A percentile compares a stretch with the other conserved stretches of the same genome.
These are phyloP conservation scores for Sinhomidia bicolor DNA, from an alignment of 2,888 invertebrate genomes.

Conservation along the genomic window DNA sequence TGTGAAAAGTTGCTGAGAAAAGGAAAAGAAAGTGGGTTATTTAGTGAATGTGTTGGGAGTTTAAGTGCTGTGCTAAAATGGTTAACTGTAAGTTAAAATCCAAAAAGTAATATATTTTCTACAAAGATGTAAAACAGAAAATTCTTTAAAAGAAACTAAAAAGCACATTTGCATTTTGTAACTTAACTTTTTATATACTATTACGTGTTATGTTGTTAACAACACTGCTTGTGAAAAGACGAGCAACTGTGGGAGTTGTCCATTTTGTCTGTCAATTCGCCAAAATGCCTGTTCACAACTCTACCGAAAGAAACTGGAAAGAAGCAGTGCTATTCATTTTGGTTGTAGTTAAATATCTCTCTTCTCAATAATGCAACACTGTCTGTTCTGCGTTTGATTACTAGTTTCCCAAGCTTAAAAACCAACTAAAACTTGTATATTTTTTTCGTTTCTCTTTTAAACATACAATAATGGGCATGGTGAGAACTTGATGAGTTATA, in stretches of 20 bases:
- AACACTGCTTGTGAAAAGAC: neutral
- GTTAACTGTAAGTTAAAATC: constrained; percentile 5
- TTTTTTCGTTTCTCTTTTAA: too few species aligned
- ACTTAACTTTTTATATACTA: neutral
- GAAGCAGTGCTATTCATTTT: neutral
- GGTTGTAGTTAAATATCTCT: neutral
- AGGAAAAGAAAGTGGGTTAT: constrained; percentile 47
- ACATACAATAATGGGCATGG: constrained; percentile 2
- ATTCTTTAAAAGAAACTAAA: too few species aligned
- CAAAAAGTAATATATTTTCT: neutral
- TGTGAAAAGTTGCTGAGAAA: neutral
- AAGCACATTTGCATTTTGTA: neutral
- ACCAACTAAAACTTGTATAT: constrained; percentile 42
- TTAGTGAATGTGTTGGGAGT: constrained; percentile 13
- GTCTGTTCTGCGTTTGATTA: constrained; percentile 41
- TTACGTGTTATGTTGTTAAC: neutral
- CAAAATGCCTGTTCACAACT: neutral
- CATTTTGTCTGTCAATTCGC: constrained; percentile 50
- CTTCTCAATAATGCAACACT: neutral
- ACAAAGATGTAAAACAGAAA: too few species aligned
- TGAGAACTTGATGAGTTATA: neutral
- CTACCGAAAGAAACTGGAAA: neutral
- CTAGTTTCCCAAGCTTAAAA: constrained; percentile 52
- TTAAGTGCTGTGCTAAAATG: neutral
- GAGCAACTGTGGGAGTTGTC: neutral